phyloP scores from a whole-genome alignment of 2,113 vertebrate genomes.

The Rhodinocichla rosea region DNA sequence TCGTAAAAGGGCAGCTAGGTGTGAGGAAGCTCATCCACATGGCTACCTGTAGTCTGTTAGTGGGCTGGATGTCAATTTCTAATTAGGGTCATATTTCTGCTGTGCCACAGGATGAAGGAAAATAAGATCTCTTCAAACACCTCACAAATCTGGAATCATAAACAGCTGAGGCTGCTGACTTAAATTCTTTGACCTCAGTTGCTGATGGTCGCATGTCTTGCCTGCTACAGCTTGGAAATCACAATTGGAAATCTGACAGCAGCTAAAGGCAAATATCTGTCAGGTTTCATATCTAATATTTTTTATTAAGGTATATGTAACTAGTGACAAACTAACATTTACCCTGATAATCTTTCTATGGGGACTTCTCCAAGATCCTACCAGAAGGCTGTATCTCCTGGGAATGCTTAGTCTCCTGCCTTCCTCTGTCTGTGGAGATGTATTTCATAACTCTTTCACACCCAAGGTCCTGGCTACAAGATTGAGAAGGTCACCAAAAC shows the following conservation, averaged over 20 bases:
- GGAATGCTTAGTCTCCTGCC: neutral
- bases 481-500: neutral
- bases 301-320: neutral
- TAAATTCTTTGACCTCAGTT: neutral
- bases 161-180: neutral
- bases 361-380: neutral
- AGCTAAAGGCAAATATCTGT: neutral
- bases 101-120: neutral
- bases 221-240: neutral
- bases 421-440: neutral
- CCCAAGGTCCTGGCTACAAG: neutral
- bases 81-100: neutral
- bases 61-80: neutral
- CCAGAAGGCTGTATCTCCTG: neutral
- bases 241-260: neutral
- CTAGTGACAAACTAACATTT: neutral
- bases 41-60: neutral
- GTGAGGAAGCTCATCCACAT: neutral
- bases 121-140: neutral
- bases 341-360: neutral
- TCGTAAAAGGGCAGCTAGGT: neutral
- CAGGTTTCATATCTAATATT: neutral
- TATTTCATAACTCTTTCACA: neutral
- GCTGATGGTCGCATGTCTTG: neutral
- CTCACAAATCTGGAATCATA: neutral